Conservation (phyloP, 1,140 invertebrate species). For the Pachyrhynchus sulphureomaculatus region DNA sequence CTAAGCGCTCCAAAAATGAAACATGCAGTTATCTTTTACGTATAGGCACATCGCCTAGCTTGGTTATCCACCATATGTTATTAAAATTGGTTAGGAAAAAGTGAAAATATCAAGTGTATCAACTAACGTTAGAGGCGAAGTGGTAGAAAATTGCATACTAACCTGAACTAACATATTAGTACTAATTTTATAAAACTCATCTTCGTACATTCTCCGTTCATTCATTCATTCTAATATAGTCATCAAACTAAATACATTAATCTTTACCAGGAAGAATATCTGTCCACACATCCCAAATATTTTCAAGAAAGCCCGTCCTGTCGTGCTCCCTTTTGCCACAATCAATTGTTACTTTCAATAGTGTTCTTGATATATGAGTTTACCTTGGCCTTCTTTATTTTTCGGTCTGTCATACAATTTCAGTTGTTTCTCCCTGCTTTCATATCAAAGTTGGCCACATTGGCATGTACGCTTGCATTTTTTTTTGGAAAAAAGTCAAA, state of each 20-base stretch:
- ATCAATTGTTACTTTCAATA: constrained; percentile 16
- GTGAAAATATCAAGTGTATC: no score
- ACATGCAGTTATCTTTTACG: no score
- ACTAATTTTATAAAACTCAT: no score
- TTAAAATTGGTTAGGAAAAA: no score
- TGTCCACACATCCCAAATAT: constrained; percentile 37
- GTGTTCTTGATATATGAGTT: constrained; percentile 24
- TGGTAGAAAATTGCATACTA: no score
- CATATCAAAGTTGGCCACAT: constrained; percentile 22
- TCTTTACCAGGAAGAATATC: constrained; percentile 28
- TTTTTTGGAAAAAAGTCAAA: constrained; percentile 6
- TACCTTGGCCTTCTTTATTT: background rate
- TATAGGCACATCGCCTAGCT: no score
- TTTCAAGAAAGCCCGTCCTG: constrained; percentile 28
- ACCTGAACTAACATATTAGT: no score
- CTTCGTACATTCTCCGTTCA: no score
- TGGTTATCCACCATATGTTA: no score
- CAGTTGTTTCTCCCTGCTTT: constrained; percentile 16
- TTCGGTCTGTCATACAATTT: constrained; percentile 11
- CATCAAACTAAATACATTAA: constrained; percentile 28
- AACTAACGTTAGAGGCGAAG: no score
- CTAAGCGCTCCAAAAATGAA: no score
- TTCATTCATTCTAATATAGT: no score
- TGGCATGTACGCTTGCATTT: constrained; percentile 23
- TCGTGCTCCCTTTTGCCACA: constrained; percentile 16